A percentile compares a stretch with the other conserved stretches of the same genome.
These are phyloP conservation scores for Dreissena rostriformis DNA, from an alignment of 1,140 invertebrate genomes.

Conservation along the genomic window DNA sequence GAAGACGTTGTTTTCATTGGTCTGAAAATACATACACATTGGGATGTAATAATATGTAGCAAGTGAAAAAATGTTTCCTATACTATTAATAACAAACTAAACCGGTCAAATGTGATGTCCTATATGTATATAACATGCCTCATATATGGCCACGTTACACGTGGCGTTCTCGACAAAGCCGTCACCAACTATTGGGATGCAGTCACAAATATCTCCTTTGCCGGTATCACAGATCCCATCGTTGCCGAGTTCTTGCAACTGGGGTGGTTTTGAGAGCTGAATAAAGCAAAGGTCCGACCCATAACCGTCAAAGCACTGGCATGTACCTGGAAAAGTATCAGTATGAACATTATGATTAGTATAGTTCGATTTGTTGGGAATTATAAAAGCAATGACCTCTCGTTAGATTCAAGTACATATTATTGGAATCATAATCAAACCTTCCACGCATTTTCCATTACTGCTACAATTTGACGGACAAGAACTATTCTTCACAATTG, in stretches of 20 bases:
- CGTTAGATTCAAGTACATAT: too few species aligned
- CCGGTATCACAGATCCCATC: slow-evolving; percentile 26
- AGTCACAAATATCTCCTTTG: slow-evolving; percentile 12
- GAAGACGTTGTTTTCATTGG: too few species aligned
- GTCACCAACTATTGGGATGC: slow-evolving; percentile 27
- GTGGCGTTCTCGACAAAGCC: slow-evolving; percentile 20
- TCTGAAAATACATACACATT: too few species aligned
- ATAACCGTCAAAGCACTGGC: slow-evolving; percentile 14
- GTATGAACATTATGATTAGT: slow-evolving; percentile 2
- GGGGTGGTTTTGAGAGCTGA: not conserved
- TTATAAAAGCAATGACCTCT: not conserved
- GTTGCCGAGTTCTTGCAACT: slow-evolving; percentile 1
- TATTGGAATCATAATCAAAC: not conserved
- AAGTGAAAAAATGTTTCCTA: too few species aligned
- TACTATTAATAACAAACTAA: not conserved
- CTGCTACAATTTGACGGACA: slow-evolving; percentile 31
- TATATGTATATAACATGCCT: not conserved
- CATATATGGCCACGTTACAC: slow-evolving; percentile 5
- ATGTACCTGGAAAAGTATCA: slow-evolving; percentile 10
- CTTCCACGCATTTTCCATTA: slow-evolving; percentile 28
- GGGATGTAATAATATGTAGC: too few species aligned
- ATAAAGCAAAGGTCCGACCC: slow-evolving; percentile 32
- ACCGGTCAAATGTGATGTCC: not conserved
- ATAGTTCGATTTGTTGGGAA: not conserved
- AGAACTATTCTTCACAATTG: not conserved